phyloP scores from a whole-genome alignment of 2,797 vertebrate genomes.

The Ficedula albicollis region DNA sequence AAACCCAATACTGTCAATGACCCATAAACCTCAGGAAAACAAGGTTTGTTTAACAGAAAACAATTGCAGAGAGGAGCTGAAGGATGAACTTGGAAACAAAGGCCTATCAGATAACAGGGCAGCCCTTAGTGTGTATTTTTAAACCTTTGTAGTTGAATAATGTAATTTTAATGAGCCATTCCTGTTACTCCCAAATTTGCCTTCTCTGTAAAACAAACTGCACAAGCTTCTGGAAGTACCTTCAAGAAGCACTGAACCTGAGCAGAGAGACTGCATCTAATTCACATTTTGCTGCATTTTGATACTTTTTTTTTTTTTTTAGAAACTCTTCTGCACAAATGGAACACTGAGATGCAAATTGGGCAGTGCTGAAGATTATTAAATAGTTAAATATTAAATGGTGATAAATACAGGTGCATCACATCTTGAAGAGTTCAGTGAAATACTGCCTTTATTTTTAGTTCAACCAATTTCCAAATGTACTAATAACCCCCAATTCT shows the following conservation, averaged over 20 bases:
- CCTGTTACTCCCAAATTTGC: not conserved
- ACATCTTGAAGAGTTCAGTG: not conserved
- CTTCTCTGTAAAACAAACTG: not conserved
- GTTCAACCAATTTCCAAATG: not conserved
- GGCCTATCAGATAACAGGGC: not conserved
- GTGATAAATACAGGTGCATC: not conserved
- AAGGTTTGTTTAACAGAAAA: not conserved
- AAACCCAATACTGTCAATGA: not conserved
- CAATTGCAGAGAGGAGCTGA: not conserved
- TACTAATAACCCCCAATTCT: not conserved
- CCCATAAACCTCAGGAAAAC: not conserved
- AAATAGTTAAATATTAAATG: not conserved
- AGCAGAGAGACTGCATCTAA: no score
- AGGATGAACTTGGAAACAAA: not conserved
- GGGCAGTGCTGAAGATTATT: not conserved
- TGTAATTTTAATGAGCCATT: not conserved
- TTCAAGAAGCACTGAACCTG: accelerated
- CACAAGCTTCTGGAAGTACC: not conserved
- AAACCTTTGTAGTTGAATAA: not conserved
- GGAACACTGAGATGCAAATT: not conserved
- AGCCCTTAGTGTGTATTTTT: not conserved
- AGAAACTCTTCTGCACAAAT: not conserved
- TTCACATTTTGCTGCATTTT: not conserved
- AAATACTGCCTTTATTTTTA: not conserved
- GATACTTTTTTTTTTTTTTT: not conserved